Base-by-base conservation (phyloP, 2,797 vertebrate genomes). In the Spondyliosoma cantharus region DNA sequence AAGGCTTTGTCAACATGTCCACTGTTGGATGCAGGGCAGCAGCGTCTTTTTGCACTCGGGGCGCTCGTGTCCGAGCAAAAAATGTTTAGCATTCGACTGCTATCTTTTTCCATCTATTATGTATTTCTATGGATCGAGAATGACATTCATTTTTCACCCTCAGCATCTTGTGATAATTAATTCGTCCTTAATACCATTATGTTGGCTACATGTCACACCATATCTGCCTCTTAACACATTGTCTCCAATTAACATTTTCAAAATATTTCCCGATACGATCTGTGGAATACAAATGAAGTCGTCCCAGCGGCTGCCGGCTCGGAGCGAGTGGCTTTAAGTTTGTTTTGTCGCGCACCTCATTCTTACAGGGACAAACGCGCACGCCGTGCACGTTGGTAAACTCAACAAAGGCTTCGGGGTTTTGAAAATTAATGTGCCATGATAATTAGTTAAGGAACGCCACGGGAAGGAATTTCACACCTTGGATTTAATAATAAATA, bases 1-100 rank as follows among this genome's bases (percentile, higher is more conserved):
- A 93, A 87, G 82, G 86, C 90, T 94, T 94, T 94, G 94, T 94
- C 93, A 95, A 93, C 90, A 92, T 81, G 90, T 92, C 90, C 80
- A 89, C 85, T 79, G 86, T 84, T 83, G 83, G 87, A 91, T 86
- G 85, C 84, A 65, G 76, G 67, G 67, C 74, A 86, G 84, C 66
- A 66, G 77, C 25, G 70, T 90, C 76, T 89, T 90, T 89, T 81
- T 68, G 37, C 77, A 80, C 45, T 74, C 37, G 22, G 29, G 20
- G 67, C 71, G 63, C 83, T 61, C 82, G 82, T 77, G 48, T 65
- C 72, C 46, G 4, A 65, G 72, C 60, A 71, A 83, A 83, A 83
- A 7, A 85, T 83, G 79, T 87, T 90, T 79, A 76, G 58, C 80
- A 82, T 89, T 87, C 53, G n/a, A 37, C 20, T 29, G 53, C 69